Conservation (phyloP, 1,140 invertebrate genomes). For the Halictus rubicundus region DNA sequence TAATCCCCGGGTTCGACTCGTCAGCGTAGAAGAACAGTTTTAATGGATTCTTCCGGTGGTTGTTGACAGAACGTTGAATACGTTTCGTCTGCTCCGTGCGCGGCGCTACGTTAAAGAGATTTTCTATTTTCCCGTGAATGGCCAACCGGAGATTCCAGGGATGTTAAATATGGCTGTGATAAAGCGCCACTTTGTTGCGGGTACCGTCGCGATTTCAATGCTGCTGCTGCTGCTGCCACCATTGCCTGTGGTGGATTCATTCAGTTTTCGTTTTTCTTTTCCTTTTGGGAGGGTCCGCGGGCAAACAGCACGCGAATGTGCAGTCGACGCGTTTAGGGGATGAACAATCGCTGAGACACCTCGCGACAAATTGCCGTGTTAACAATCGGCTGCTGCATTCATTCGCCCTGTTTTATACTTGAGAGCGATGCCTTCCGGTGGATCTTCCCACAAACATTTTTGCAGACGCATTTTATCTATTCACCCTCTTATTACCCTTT, state of each 20-base stretch:
- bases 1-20: not conserved
- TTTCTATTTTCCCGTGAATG: not conserved
- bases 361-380: not conserved
- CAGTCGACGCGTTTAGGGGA: not conserved
- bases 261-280: slow-evolving; percentile 13
- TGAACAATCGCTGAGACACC: not conserved
- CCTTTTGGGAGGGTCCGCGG: not conserved
- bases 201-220: slow-evolving; percentile 29
- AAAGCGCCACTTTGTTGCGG: slow-evolving; percentile 33
- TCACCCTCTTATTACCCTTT: too few species aligned
- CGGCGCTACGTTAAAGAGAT: not conserved
- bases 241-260: too few species aligned
- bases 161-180: slow-evolving; percentile 34
- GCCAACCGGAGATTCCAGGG: not conserved
- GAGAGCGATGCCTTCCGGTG: too few species aligned
- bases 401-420: not conserved
- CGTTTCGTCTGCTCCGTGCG: not conserved
- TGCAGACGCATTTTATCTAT: too few species aligned
- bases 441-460: too few species aligned
- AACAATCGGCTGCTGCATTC: not conserved
- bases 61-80: slow-evolving; percentile 3
- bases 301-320: too few species aligned
- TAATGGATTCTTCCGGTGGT: not conserved
- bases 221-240: not conserved
- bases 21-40: not conserved